These are phyloP conservation scores for Actenoides hombroni DNA, from an alignment of 2,113 vertebrate species.

Conservation along the genomic window DNA sequence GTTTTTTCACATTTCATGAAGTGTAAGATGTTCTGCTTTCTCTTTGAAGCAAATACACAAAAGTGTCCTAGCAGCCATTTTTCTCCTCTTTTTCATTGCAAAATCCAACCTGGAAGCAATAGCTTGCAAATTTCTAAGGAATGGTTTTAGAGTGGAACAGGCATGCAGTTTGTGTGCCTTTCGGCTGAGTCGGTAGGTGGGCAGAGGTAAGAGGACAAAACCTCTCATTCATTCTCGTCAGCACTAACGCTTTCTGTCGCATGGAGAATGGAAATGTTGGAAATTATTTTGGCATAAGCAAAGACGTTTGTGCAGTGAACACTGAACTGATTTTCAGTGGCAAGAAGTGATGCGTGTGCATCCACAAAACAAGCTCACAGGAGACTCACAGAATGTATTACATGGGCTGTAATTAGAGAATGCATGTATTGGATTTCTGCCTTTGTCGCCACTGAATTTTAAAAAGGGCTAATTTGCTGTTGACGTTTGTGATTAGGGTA, in stretches of 20 bases:
- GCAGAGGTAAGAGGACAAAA: neutral
- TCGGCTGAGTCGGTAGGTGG: neutral
- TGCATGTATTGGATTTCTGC: neutral
- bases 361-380: neutral
- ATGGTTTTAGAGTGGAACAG: neutral
- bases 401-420: neutral
- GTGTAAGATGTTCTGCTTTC: neutral
- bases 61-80: neutral
- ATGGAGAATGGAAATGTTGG: neutral
- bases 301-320: neutral
- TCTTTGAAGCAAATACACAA: neutral
- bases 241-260: neutral
- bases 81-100: neutral
- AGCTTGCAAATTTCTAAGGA: neutral
- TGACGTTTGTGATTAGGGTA: conserved; percentile 7
- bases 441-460: conserved; percentile 37
- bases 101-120: neutral
- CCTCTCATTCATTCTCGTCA: neutral
- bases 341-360: neutral
- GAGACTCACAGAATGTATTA: neutral
- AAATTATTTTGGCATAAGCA: neutral
- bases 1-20: neutral
- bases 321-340: neutral
- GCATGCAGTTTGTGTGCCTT: neutral
- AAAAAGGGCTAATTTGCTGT: conserved; percentile 42